Base-by-base conservation (phyloP, 2,797 vertebrate genomes). In the Botia kubotai region DNA sequence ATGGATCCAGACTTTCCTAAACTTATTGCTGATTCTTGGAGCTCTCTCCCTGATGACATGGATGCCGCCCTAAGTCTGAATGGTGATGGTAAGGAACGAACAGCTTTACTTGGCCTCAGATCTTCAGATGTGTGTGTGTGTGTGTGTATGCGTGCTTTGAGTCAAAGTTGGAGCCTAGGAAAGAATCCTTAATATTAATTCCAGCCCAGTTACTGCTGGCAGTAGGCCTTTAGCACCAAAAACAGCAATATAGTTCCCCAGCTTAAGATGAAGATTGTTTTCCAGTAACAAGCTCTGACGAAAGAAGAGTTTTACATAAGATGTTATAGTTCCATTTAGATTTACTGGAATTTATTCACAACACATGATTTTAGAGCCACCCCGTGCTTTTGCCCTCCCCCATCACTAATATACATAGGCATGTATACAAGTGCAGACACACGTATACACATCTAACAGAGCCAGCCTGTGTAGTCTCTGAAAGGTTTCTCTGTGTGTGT, bases 1-100 rank as follows among this genome's bases (percentile, higher is more conserved):
- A 98, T 99, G 96, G 98, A 99, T 70, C 89, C 95, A 8, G 96
- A 96, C 60, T 99, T 97, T 83, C 98, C 97, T 68, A 99, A 97
- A 91, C 93, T 97, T 86, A 98, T 99, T 79, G 96, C 96, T 4
- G 98, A 99, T 72, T 94, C 97, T 83, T 99, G 98, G 98, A 98
- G 96, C 3, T 97, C 96, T 1, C 91, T 99, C 84, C 97, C 97
- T 0, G 98, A 99, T 79, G 94, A 90, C 87, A 89, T 99, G 0
- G 95, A 98, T 77, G 91, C 96, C 23, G 94, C 96, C 21, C 88
- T 98, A 89, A 96, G 95, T 85, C 91, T 97, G 36, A 94, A 90
- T 67, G 95, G 93, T 82, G 92, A 94, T 79, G 97, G 98, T 99
- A 94, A 96, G 93, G 17, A 19, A 79, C 6, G 16, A 11, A 50